Conservation (phyloP, 2,113 vertebrate genomes). For the Atractosteus spatula region DNA sequence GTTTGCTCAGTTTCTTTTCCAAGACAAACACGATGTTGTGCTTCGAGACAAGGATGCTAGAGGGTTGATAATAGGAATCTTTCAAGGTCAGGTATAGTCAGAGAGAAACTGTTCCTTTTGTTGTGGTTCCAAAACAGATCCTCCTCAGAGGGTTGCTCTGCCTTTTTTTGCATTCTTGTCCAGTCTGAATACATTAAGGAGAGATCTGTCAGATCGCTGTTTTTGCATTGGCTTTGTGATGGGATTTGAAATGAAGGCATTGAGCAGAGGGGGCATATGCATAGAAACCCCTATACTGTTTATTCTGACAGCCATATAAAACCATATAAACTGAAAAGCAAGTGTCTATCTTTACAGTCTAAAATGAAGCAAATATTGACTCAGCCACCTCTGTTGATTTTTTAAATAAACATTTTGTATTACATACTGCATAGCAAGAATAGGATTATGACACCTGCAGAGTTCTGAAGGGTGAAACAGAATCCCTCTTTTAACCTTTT, state of each 20-base stretch:
- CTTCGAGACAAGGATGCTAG: background rate
- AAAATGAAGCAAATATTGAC: no score
- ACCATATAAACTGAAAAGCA: no score
- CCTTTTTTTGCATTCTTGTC: background rate
- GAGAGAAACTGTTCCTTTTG: background rate
- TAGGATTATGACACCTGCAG: background rate
- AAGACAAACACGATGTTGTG: background rate
- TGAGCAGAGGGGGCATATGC: no score
- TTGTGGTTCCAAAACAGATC: background rate
- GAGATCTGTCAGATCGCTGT: background rate
- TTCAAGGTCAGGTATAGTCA: conserved; percentile 3
- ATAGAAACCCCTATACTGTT: no score
- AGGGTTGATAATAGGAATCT: background rate
- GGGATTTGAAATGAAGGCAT: no score
- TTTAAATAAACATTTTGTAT: no score
- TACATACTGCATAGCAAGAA: no score
- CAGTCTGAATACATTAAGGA: background rate
- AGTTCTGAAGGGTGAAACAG: background rate
- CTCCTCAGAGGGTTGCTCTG: background rate
- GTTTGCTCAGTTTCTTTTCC: background rate
- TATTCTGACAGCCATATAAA: no score
- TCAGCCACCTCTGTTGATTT: no score
- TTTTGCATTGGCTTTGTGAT: no score
- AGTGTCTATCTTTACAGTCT: no score
- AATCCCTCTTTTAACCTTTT: background rate